Evolutionary conservation across 2,113 vertebrate genomes (phyloP), one percentile per base, ranked within the genome.

Genomic region (Promerops cafer): DNA sequence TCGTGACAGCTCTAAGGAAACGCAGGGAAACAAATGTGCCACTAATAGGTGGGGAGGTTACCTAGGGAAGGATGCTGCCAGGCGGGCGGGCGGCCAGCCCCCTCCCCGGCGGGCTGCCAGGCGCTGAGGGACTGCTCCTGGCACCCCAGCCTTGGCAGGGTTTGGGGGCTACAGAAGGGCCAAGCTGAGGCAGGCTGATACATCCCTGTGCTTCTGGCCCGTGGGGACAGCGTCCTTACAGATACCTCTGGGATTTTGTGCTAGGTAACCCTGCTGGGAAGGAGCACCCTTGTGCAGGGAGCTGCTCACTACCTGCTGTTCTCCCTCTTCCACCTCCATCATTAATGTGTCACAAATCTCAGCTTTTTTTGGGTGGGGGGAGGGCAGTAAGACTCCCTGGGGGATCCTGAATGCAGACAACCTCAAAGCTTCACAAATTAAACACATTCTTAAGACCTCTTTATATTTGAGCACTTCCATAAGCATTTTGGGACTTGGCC

Each of bases 31-130:
- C 96, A 96, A 97, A 97, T 96, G 96, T 96, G 93, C 75, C 89
- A 72, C 96, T 97, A 96, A 97, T 97, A 96, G 95, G 96, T 97
- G 89, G 96, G 96, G 96, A 96, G 96, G 97, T 93, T 94, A 95
- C 96, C 96, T 80, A 91, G 94, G 91, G 66, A 65, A 93, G 87
- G 93, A 90, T 84, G 85, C 87, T 91, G 93, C 93, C 69, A 22
- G 87, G 89, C 71, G 1, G 78, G 83, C 23, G 7, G 95, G 69
- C 45, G 0, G 91, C 76, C 59, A 71, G 57, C 47, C 89, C 86
- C 63, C 35, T 79, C 50, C 39, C 27, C 5, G 7, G 64, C 7
- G 0, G 75, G 80, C 71, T 92, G 89, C 66, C 91, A 79, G 91
- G 71, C 22, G 0, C 66, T 2, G 3, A 37, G 83, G 63, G 83